Percentiles rank a stretch among this genome's conserved stretches.
Conservation (phyloP, 2,113 vertebrate genomes). For the Myrmecophaga tridactyla region DNA sequence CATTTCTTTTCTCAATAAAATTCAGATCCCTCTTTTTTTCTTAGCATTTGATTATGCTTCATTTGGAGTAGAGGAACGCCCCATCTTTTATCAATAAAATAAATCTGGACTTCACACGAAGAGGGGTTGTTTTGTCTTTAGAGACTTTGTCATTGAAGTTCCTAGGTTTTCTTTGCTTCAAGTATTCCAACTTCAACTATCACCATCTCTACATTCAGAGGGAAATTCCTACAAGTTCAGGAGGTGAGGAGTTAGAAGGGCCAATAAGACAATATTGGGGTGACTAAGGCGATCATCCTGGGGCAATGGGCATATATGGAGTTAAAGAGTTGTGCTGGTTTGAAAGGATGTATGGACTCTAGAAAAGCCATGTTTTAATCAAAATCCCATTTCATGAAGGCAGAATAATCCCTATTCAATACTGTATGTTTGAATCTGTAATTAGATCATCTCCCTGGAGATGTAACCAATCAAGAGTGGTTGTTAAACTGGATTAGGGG, state of each 20-base stretch:
- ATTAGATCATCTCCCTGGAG: too few relatives aligned
- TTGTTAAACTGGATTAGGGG: too few relatives aligned
- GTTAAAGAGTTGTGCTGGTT: too few relatives aligned
- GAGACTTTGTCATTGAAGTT: not conserved
- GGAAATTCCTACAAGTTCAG: not conserved
- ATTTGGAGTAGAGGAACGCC: not conserved
- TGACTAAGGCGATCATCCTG: not conserved
- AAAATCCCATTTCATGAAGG: too few relatives aligned
- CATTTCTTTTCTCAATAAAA: not conserved
- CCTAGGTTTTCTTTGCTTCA: not conserved
- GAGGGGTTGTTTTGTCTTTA: not conserved
- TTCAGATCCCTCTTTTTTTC: not conserved
- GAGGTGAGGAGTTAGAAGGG: not conserved
- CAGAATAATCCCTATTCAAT: too few relatives aligned
- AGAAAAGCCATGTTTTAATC: too few relatives aligned
- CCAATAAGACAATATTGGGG: not conserved
- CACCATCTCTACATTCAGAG: not conserved
- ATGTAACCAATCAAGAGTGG: too few relatives aligned
- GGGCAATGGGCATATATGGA: not conserved
- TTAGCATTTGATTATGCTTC: slow-evolving; percentile 13
- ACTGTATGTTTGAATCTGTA: too few relatives aligned
- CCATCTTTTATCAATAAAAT: not conserved
- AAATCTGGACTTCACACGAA: not conserved
- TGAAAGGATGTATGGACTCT: too few relatives aligned
- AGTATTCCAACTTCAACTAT: not conserved